Conservation (phyloP, 2,888 invertebrate genomes). For the Microplitis manilae region DNA sequence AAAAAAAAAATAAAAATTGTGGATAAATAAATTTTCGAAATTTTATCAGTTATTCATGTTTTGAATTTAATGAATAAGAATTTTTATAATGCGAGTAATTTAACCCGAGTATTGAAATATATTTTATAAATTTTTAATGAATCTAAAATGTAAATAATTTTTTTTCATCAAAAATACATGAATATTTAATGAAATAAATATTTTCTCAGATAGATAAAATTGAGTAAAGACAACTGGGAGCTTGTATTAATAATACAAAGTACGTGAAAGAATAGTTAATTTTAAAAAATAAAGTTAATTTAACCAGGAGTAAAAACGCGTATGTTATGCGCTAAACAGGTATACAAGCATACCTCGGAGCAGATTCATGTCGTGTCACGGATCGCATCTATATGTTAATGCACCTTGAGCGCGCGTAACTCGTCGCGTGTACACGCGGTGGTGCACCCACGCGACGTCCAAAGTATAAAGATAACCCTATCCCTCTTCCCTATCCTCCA, state of each 20-base stretch:
- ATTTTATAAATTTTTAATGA: neutral
- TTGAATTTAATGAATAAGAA: too few relatives aligned
- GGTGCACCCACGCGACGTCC: slow-evolving; percentile 46
- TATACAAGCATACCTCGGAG: slow-evolving; percentile 11
- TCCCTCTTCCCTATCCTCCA: neutral
- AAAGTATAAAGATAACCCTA: slow-evolving; percentile 18
- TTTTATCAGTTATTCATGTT: too few relatives aligned
- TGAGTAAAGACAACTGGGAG: neutral
- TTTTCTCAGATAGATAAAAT: neutral
- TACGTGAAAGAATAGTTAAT: neutral
- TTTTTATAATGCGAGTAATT: too few relatives aligned
- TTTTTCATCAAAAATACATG: neutral
- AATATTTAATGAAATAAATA: neutral
- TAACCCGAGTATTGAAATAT: too few relatives aligned
- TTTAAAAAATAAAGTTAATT: neutral
- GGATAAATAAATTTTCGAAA: too few relatives aligned
- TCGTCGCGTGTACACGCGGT: slow-evolving; percentile 47
- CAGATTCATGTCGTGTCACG: slow-evolving; percentile 59
- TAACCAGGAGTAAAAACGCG: slow-evolving; percentile 1
- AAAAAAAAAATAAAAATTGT: too few relatives aligned
- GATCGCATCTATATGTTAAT: slow-evolving; percentile 68
- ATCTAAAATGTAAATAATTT: neutral
- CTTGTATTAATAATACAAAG: neutral
- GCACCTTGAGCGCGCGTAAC: slow-evolving; percentile 57
- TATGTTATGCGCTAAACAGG: neutral